A percentile compares a stretch with the other conserved stretches of the same genome.
phyloP scores from a whole-genome alignment of 2,797 vertebrate genomes.

The Sciurus vulgaris region DNA sequence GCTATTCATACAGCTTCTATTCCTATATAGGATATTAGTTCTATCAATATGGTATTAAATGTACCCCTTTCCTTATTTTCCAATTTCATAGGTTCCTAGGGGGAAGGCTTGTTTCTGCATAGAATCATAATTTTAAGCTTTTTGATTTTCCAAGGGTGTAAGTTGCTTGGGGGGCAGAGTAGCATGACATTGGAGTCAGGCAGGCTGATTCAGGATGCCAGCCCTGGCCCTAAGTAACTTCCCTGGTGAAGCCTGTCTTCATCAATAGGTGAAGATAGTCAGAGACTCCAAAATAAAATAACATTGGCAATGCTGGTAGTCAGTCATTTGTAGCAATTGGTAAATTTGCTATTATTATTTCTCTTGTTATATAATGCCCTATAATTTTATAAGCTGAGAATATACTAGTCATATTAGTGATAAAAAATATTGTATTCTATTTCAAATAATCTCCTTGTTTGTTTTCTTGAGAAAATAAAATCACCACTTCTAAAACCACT shows the following conservation, averaged over 20 bases:
- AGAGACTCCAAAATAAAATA: background rate
- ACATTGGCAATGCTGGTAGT: background rate
- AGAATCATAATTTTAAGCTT: conserved; percentile 36
- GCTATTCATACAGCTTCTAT: background rate
- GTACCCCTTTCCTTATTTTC: background rate
- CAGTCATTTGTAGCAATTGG: background rate
- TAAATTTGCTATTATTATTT: background rate
- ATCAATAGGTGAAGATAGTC: background rate
- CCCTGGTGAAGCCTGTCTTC: background rate
- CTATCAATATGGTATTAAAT: background rate
- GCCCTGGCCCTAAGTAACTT: background rate
- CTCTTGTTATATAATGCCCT: background rate
- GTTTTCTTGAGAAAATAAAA: conserved; percentile 52
- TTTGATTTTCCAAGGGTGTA: conserved; percentile 16
- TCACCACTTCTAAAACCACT: background rate
- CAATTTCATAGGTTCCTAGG: background rate
- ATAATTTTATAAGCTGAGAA: background rate
- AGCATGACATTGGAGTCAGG: background rate
- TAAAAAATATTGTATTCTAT: conserved; percentile 46
- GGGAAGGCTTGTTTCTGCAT: background rate
- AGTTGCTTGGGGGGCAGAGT: background rate
- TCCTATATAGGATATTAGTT: background rate
- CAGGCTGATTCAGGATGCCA: background rate
- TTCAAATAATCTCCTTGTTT: conserved; percentile 9
- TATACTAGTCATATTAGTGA: background rate